These are phyloP conservation scores for Agriopis leucophaearia DNA, from an alignment of 2,888 invertebrate species.

Conservation along the genomic window DNA sequence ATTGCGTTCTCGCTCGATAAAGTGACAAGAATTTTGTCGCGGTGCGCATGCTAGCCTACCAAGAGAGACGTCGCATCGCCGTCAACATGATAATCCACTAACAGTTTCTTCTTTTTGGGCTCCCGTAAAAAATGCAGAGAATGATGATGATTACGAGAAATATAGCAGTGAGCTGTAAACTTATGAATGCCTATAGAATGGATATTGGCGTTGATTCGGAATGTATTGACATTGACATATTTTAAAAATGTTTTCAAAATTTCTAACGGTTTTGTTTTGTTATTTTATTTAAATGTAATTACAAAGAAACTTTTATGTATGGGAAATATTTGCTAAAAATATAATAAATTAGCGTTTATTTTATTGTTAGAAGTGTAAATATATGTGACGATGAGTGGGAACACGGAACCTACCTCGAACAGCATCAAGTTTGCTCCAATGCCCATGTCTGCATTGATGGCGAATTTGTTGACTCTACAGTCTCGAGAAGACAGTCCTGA, in stretches of 20 bases:
- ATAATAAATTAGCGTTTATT: neutral
- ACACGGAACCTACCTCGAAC: slow-evolving; percentile 74
- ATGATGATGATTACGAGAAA: no score
- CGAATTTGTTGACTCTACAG: slow-evolving; percentile 72
- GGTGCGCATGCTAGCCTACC: no score
- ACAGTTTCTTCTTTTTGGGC: no score
- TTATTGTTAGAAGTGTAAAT: slow-evolving; percentile 25
- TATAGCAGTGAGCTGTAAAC: no score
- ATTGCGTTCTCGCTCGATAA: no score
- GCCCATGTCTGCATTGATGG: slow-evolving; percentile 79
- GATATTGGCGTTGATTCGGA: no score
- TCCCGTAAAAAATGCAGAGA: no score
- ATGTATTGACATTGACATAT: no score
- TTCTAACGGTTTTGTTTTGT: slow-evolving; percentile 2
- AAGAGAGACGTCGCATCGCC: no score
- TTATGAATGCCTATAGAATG: no score
- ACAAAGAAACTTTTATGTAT: neutral
- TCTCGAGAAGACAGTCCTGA: slow-evolving; percentile 64
- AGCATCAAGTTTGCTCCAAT: slow-evolving; percentile 79
- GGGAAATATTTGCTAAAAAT: neutral
- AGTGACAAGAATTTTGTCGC: no score
- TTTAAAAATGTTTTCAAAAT: neutral
- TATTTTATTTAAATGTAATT: neutral
- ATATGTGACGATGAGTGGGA: slow-evolving; percentile 64
- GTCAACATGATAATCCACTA: no score